Evolutionary conservation across 2,888 invertebrate genomes (phyloP), one percentile per base, ranked within the genome.

Genomic region (Stenoptilia bipunctidactyla): DNA sequence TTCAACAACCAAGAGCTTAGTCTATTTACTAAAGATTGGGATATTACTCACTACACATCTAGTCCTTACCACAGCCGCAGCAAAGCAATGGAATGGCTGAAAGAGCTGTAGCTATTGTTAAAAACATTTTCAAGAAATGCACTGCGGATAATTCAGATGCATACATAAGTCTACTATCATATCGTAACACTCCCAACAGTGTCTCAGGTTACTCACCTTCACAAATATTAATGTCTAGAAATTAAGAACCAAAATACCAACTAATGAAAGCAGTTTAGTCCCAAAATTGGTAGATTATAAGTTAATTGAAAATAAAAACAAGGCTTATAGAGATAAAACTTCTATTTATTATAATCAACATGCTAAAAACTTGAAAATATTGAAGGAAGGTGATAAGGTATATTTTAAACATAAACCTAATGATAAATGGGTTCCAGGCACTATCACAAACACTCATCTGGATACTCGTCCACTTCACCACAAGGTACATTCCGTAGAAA

Each of bases 31-130:
- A 14, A 15, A 10, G 14, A 30, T 12, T 43, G 43, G 43, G 25
- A 13, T 13, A 39, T 43, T 12, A 14, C 40, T 13, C 38, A 36
- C 15, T 34, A 15, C 12, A 40, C 43, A n/a, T 38, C 39, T 1
- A 39, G 39, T 15, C 43, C 43, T 10, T 40, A 43, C 13, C 13
- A 34, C 4, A 36, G 36, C 13, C 12, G 39, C 40, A 38, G 40
- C n/a, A n/a, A n/a, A n/a, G n/a, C n/a, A n/a, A n/a, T n/a, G n/a
- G n/a, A n/a, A n/a, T n/a, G n/a, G n/a, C 34, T n/a, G 40, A 43
- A 27, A 33, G 40, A 20, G 15, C 38, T 1, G 27, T 43, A 12
- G 37, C 37, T 12, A 39, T 35, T 5, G 20, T 40, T 10, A 40
- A 43, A 37, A 33, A 36, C 6, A 15, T 43, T 12, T 27, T 43